Base-by-base conservation (phyloP, 1,140 invertebrate genomes). In the Anoplolepis gracilipes region DNA sequence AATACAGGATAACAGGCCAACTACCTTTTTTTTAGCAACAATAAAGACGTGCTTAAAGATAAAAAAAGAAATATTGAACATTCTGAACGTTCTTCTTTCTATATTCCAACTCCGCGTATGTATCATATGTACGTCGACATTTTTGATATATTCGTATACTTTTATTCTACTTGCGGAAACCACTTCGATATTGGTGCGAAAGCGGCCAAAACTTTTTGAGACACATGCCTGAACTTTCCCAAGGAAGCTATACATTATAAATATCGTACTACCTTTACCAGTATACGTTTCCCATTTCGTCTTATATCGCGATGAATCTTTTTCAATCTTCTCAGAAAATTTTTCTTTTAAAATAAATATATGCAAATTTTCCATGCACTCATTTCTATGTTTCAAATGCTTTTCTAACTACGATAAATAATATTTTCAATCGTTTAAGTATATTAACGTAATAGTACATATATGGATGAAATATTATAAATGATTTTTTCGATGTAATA, bases 211-310 rank as follows among this genome's bases (percentile, higher is more conserved):
- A 93, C 90, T 93, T 93, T n/a, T 92, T 89, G 92, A 92, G 91
- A 92, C 92, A 92, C 89, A 92, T 86, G 88, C 91, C 91, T 86
- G 91, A 86, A 92, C 85, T 92, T 90, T 92, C 90, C 89, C 89
- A 89, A 91, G 89, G 89, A 91, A 92, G 90, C 92, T 92, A 92
- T 93, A 91, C 91, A 93, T 93, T 91, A 92, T 92, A 92, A 92
- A 93, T 93, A 90, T 90, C 91, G 69, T 81, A 79, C 85, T 87
- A 59, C 69, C 85, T 81, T 77, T 64, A 49, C 78, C 87, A 33
- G 46, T 65, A 30, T 57, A 65, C 25, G 10, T 55, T 88, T 76
- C 59, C 49, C 57, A 67, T 33, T 36, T 46, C 1, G n/a, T 67
- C 30, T 70, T 75, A 53, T 36, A 11, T 0, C 30, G 2, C 6